Evolutionary conservation across 2,888 invertebrate species (phyloP), one percentile per base, ranked within the genome.

Genomic region (Aplocera efformata): DNA sequence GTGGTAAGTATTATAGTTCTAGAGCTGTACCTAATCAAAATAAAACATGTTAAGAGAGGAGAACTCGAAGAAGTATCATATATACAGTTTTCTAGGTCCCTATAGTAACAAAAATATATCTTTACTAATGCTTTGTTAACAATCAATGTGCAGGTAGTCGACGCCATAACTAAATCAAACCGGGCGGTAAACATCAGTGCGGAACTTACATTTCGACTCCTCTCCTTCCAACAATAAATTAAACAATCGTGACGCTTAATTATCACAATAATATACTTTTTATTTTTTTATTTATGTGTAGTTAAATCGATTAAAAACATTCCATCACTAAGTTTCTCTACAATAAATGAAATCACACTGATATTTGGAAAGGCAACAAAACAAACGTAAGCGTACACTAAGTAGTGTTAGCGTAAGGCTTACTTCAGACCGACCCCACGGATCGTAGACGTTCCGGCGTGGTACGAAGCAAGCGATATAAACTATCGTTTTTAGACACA

Each of bases 361-460:
- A 83, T 82, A 82, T 79, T 84, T 83, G 58, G 78, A 79, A 84
- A 85, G 84, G 80, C 78, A 83, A 84, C 81, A 77, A 80, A 84
- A 83, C 78, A 79, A 80, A 82, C 80, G 67, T 66, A 82, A 83
- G 83, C 84, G 66, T 80, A 72, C 81, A 77, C 81, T 77, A 79
- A 69, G 69, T 72, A 75, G 74, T 75, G 80, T 80, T 73, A 79
- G 79, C 79, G 66, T 33, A 36, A 29, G 40, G 36, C 30, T 32
- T 44, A 32, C 20, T 39, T 25, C 9, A 30, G 28, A 21, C 33
- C 32, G 32, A 29, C 8, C 36, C 36, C 28, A 11, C 31, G 26
- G 10, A 4, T 9, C 11, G 27, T 8, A 23, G 22, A 13, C 33
- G 52, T 53, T 47, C 50, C 29, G 42, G 17, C 27, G 43, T 34